Conservation (phyloP, 1,140 invertebrate genomes). For the Orius laevigatus region DNA sequence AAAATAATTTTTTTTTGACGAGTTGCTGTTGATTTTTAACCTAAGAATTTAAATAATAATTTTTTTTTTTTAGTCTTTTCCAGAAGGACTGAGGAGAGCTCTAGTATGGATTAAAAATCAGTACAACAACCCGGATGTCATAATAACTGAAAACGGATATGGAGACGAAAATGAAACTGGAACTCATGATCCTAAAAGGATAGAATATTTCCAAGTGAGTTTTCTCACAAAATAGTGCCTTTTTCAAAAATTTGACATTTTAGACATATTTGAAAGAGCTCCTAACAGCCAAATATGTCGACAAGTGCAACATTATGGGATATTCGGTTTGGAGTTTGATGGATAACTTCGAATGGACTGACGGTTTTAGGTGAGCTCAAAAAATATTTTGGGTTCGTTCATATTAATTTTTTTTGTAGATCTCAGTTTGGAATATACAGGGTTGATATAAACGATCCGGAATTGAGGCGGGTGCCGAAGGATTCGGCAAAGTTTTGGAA, state of each 20-base stretch:
- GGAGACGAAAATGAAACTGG: slow-evolving; percentile 29
- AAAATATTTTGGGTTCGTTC: no score
- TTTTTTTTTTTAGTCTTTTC: slow-evolving; percentile 29
- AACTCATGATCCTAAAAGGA: slow-evolving; percentile 33
- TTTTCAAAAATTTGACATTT: not conserved
- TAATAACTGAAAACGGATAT: slow-evolving; percentile 56
- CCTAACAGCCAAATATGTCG: not conserved
- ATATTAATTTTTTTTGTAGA: slow-evolving; percentile 27
- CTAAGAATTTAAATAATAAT: not conserved
- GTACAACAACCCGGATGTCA: slow-evolving; percentile 42
- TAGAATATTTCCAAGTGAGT: slow-evolving; percentile 29
- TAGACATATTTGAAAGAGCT: not conserved
- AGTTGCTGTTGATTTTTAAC: slow-evolving; percentile 7
- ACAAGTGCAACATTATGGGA: not conserved
- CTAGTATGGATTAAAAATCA: slow-evolving; percentile 41
- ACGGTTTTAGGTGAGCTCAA: not conserved
- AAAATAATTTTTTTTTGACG: slow-evolving; percentile 3
- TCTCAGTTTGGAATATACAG: slow-evolving; percentile 54
- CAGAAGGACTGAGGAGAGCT: slow-evolving; percentile 47
- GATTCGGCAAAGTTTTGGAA: slow-evolving; percentile 44
- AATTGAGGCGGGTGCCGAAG: slow-evolving; percentile 47
- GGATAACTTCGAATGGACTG: slow-evolving; percentile 1
- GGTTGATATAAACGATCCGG: slow-evolving; percentile 50
- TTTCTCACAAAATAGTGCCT: no score
- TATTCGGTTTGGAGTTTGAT: not conserved